A percentile compares a stretch with the other conserved stretches of the same genome.
Evolutionary conservation across 1,140 invertebrate genomes (phyloP).

Genomic region (Papilio dardanus): DNA sequence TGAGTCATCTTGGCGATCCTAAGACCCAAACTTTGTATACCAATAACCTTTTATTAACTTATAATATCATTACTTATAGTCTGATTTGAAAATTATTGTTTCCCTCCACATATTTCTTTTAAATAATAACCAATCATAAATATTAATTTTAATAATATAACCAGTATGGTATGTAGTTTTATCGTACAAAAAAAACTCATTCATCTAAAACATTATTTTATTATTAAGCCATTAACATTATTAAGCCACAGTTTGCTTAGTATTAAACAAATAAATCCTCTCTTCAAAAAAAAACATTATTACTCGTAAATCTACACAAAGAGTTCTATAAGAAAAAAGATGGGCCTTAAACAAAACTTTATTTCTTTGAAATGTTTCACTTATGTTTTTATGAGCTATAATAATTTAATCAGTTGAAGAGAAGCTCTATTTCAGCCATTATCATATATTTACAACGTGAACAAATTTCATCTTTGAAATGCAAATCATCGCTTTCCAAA

Average conservation of each 20-base stretch:
- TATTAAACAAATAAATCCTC: not conserved
- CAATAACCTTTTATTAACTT: too few relatives aligned
- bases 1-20: not conserved
- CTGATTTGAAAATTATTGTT: too few relatives aligned
- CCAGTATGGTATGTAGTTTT: too few relatives aligned
- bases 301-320: not conserved
- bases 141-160: too few relatives aligned
- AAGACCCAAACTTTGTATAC: too few relatives aligned
- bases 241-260: not conserved
- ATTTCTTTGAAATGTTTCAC: not conserved
- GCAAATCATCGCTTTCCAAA: slow-evolving; percentile 35
- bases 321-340: not conserved
- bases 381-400: slow-evolving; percentile 7
- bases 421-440: slow-evolving; percentile 24
- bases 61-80: too few relatives aligned
- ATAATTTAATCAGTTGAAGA: not conserved
- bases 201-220: too few relatives aligned
- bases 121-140: too few relatives aligned
- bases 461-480: slow-evolving; percentile 34
- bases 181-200: too few relatives aligned
- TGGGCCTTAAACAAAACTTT: not conserved
- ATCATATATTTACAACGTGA: slow-evolving; percentile 24
- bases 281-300: not conserved
- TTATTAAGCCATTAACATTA: too few relatives aligned
- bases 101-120: too few relatives aligned